These are phyloP conservation scores for Echinometra lucunter DNA, from an alignment of 53 echinoderm and acorn worm genomes.

Conservation along the genomic window DNA sequence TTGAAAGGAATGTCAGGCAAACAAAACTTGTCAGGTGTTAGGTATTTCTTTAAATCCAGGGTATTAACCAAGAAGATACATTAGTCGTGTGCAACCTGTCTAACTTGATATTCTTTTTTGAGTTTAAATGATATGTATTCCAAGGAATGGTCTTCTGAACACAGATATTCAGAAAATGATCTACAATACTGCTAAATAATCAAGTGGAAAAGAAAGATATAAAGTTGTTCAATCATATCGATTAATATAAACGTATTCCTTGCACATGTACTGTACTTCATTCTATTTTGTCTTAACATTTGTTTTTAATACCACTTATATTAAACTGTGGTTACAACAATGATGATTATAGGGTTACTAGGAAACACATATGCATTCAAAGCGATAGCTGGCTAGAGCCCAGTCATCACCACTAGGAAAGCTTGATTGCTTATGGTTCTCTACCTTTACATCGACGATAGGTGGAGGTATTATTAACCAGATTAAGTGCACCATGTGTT, in stretches of 20 bases:
- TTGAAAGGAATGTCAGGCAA: background rate
- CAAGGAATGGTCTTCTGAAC: too few relatives aligned
- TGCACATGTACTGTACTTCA: background rate
- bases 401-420: background rate
- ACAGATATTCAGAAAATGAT: too few relatives aligned
- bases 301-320: background rate
- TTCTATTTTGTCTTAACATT: background rate
- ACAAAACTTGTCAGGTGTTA: background rate
- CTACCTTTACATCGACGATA: slow-evolving; percentile 19
- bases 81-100: background rate
- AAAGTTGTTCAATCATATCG: background rate
- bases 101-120: background rate
- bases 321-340: background rate
- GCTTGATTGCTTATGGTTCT: background rate
- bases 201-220: background rate
- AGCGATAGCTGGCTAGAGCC: background rate
- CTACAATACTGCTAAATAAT: background rate
- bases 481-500: slow-evolving; percentile 60
- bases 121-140: too few relatives aligned
- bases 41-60: too few relatives aligned
- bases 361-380: background rate
- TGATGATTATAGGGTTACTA: background rate
- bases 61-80: too few relatives aligned
- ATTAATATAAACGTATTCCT: too few relatives aligned
- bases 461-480: slow-evolving; percentile 23